Evolutionary conservation across 2,888 invertebrate genomes (phyloP), one percentile per base, ranked within the genome.

Genomic region (Acanthosoma haemorrhoidale): DNA sequence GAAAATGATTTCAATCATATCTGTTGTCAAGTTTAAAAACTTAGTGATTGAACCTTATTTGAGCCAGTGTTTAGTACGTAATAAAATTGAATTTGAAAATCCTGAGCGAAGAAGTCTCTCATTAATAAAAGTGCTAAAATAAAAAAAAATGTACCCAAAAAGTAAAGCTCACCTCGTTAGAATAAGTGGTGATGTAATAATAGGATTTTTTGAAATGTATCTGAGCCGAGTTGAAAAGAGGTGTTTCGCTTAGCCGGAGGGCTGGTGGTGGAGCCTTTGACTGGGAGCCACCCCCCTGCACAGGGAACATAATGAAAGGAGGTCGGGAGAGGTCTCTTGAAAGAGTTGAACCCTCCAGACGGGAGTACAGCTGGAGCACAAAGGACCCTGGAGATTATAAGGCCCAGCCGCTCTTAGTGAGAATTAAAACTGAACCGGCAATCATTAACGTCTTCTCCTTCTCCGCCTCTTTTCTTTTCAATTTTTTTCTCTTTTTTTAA

Each of bases 371-470:
- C 51, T 51, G 3, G 9, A 8, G n/a, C n/a, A 51, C 51, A 51
- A 51, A 51, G 51, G 51, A 6, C 2, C 6, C 25, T 25, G 18
- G 13, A n/a, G 51, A 25, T 51, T 51, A 51, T 51, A 51, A 51
- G 25, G 51, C 51, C 25, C 29, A 5, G 25, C 29, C 51, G 51
- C 51, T 51, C 51, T 51, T 51, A 51, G 51, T 51, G n/a, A 51
- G 51, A 51, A 51, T 51, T 51, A 51, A 51, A 51, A 51, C 51
- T 51, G 51, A 51, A 51, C 51, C 51, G 51, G 51, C 25, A 51
- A 51, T 51, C 51, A 51, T 51, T 51, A 51, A 51, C 51, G 51
- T 51, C 51, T 51, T 51, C 18, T 51, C 51, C 29, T 11, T 9
- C n/a, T 5, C n/a, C 51, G 5, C 25, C 25, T 29, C 8, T 29